Percentiles rank a stretch among this genome's conserved stretches.
phyloP scores from a whole-genome alignment of 2,113 vertebrate species.

The Notothenia coriiceps region DNA sequence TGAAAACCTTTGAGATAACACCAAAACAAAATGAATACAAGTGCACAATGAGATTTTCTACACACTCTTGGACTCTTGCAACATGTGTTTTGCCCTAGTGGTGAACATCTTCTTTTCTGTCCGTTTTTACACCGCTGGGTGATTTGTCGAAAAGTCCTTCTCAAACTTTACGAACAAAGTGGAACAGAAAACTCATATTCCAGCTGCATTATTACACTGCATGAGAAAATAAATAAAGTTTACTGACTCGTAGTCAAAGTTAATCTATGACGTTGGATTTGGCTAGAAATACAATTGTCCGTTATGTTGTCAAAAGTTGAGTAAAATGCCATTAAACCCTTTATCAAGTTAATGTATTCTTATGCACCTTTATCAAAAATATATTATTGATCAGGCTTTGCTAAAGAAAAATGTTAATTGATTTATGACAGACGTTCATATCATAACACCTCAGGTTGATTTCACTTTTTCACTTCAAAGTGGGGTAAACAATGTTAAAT shows the following conservation, averaged over 20 bases:
- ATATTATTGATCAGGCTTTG: neutral
- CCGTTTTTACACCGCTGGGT: slow-evolving; percentile 14
- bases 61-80: neutral
- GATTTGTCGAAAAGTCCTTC: slow-evolving; percentile 50
- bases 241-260: neutral
- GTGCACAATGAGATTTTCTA: slow-evolving; percentile 53
- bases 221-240: neutral
- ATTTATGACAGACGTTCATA: neutral
- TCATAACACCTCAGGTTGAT: slow-evolving; percentile 16
- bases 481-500: neutral
- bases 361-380: neutral
- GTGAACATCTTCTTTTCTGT: neutral
- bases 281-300: neutral
- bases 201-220: neutral
- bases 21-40: slow-evolving; percentile 36
- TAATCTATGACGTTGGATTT: neutral
- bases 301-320: neutral
- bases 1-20: slow-evolving; percentile 29
- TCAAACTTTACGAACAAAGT: neutral
- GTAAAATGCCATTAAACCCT: neutral
- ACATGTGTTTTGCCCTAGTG: neutral
- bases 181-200: neutral
- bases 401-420: neutral
- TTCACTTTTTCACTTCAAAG: neutral
- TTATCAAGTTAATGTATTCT: neutral